Percentiles rank a stretch among this genome's conserved stretches.
phyloP scores from a whole-genome alignment of 37 sponge, comb jelly and placozoan genomes.

The Tethya wilhelma region DNA sequence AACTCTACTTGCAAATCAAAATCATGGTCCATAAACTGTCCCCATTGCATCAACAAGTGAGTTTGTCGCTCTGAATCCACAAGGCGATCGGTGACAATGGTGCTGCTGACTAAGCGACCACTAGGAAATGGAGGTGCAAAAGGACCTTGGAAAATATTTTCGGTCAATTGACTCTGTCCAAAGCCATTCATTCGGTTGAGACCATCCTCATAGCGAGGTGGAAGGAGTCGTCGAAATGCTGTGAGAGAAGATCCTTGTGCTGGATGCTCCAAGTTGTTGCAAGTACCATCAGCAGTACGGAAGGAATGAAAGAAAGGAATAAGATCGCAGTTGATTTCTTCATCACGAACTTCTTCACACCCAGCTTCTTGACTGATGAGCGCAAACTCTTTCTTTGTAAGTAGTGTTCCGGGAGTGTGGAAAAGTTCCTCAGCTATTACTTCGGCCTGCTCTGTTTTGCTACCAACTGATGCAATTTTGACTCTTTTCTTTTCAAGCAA shows the following conservation, averaged over 20 bases:
- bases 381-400: constrained; percentile 26
- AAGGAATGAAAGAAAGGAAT: too few relatives aligned
- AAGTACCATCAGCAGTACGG: constrained; percentile 68
- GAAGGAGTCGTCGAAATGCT: constrained; percentile 35
- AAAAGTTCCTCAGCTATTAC: constrained; percentile 32
- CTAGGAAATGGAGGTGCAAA: constrained; percentile 31
- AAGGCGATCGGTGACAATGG: constrained; percentile 6
- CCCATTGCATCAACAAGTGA: too few relatives aligned
- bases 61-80: constrained; percentile 18
- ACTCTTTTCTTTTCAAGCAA: constrained; percentile 2
- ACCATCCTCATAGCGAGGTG: constrained; percentile 55
- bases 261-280: constrained; percentile 59
- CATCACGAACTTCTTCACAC: background rate
- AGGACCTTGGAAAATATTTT: background rate
- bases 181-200: constrained; percentile 36
- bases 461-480: background rate
- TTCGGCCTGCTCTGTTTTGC: constrained; percentile 16
- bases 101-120: constrained; percentile 41
- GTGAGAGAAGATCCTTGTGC: constrained; percentile 48
- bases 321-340: background rate
- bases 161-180: constrained; percentile 28
- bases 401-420: constrained; percentile 40
- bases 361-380: constrained; percentile 13
- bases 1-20: constrained; percentile 43
- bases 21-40: too few relatives aligned